Percentiles rank a stretch among this genome's conserved stretches.
phyloP scores from a whole-genome alignment of 2,797 vertebrate genomes.

The Acanthurus leucopareius region DNA sequence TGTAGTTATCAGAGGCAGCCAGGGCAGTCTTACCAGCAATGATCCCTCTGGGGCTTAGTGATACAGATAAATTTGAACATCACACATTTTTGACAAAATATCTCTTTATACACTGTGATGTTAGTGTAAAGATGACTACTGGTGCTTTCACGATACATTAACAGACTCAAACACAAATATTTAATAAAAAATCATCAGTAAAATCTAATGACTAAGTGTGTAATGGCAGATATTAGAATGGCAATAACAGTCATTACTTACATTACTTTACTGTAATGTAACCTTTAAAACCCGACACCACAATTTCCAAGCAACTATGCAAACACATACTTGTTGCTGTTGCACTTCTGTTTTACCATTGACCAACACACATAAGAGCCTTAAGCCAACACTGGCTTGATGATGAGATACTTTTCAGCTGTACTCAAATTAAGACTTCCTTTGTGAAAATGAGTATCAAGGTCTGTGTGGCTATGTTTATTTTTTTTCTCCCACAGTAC shows the following conservation, averaged over 20 bases:
- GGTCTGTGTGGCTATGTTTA: background rate
- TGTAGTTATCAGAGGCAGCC: slow-evolving; percentile 34
- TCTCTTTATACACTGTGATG: too few species aligned
- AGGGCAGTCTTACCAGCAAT: slow-evolving; percentile 21
- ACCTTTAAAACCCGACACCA: background rate
- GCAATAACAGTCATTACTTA: too few species aligned
- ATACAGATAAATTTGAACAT: too few species aligned
- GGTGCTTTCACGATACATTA: too few species aligned
- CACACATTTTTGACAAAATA: too few species aligned
- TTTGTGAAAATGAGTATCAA: background rate
- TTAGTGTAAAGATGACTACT: too few species aligned
- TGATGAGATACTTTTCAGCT: slow-evolving; percentile 8
- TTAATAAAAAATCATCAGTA: too few species aligned
- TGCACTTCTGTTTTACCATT: background rate
- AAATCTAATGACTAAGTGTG: too few species aligned
- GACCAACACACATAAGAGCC: background rate
- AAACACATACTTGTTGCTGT: slow-evolving; percentile 12
- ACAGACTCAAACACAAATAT: too few species aligned
- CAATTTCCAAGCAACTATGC: slow-evolving; percentile 13
- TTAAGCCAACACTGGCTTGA: background rate
- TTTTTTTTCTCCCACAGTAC: background rate
- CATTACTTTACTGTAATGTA: too few species aligned
- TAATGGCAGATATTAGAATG: too few species aligned
- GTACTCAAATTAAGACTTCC: background rate
- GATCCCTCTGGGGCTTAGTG: background rate